Evolutionary conservation across 2,888 invertebrate species (phyloP).

Genomic region (Priocnemis perturbator): DNA sequence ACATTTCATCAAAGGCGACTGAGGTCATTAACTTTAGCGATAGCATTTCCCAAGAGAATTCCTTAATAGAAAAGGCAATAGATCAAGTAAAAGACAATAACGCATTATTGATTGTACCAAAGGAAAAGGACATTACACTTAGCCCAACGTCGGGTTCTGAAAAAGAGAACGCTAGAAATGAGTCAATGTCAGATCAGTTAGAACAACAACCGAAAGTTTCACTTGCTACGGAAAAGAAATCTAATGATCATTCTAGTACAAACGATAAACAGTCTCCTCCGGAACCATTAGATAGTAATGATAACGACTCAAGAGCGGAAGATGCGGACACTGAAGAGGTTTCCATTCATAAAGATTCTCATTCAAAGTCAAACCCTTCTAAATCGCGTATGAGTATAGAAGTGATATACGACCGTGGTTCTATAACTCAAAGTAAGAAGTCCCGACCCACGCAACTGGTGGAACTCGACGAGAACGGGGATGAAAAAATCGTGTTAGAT

Average conservation of each 20-base stretch:
- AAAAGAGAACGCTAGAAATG: background rate
- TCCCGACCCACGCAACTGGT: slow-evolving; percentile 59
- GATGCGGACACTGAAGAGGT: no score
- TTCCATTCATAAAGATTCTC: no score
- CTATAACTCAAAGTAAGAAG: slow-evolving; percentile 36
- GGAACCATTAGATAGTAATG: slow-evolving; percentile 2
- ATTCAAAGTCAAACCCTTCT: background rate
- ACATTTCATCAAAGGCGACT: slow-evolving; percentile 13
- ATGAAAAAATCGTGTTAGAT: slow-evolving; percentile 63
- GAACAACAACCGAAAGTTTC: slow-evolving; percentile 6
- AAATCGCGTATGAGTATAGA: slow-evolving; percentile 66
- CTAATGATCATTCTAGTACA: slow-evolving; percentile 10
- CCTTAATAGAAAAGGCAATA: background rate
- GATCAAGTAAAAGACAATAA: slow-evolving; percentile 11
- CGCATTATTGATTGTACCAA: background rate
- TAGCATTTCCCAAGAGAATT: background rate
- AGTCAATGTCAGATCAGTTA: background rate
- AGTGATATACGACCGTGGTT: slow-evolving; percentile 62
- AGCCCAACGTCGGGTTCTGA: background rate
- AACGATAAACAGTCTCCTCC: slow-evolving; percentile 9
- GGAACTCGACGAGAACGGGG: slow-evolving; percentile 66
- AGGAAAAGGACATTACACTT: slow-evolving; percentile 6
- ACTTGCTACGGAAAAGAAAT: slow-evolving; percentile 9
- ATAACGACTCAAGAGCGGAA: no score
- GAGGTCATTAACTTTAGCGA: slow-evolving; percentile 18